Base-by-base conservation (phyloP, 2,113 vertebrate species). In the Acanthisitta chloris region DNA sequence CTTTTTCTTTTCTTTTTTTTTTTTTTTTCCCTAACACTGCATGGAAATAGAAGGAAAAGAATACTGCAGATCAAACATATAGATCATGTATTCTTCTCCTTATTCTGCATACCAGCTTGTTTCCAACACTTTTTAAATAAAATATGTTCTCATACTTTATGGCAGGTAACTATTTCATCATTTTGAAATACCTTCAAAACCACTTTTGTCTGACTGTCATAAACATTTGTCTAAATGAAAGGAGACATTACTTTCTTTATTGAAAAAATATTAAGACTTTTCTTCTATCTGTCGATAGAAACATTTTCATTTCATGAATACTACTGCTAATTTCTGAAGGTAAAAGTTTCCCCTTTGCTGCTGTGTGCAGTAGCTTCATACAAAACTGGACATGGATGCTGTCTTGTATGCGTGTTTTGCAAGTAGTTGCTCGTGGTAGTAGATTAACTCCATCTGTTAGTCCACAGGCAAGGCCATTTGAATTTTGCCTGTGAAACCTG, bases 381-480 rank as follows among this genome's bases (percentile, higher is more conserved):
- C 21, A 79, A 52, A 95, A 85, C 49, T 15, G 61, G 25, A 25
- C 23, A 84, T 1, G 8, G 59, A 79, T 76, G 21, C 25, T 85
- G 29, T 8, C 42, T 87, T 42, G 28, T 51, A 29, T 57, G 43
- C 0, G 0, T 79, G 48, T 64, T 94, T 85, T 84, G 57, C 43
- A 87, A 91, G 65, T 21, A 67, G 65, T 80, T 92, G 28, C 66
- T 66, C 82, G 61, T 24, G 2, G 78, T 91, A 89, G 84, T 65
- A 92, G 59, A 96, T 94, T 83, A 92, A 96, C 20, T 96, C 95
- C 96, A 95, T 86, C 92, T 96, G 95, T 81, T 67, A 81, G 65
- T 87, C 31, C 81, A 94, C 43, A 78, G 61, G 61, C 59, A 55
- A 42, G 48, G 43, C 48, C 93, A 88, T 91, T 85, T 89, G 70